phyloP scores from a whole-genome alignment of 35 echinoderm and acorn worm species.

The Ophioderma brevispina region DNA sequence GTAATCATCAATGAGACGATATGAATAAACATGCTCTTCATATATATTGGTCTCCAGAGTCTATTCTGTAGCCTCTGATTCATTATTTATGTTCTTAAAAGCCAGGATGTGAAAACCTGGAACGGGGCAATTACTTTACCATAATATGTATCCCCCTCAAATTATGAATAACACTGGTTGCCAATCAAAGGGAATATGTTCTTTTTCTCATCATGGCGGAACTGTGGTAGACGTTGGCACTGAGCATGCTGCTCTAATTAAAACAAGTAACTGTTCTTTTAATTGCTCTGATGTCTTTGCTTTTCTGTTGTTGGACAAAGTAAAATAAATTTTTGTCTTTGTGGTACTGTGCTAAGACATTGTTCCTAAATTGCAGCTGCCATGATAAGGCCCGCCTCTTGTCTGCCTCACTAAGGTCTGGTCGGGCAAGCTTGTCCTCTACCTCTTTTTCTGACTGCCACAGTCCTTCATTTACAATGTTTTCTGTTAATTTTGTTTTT shows the following conservation, averaged over 20 bases:
- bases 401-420: background rate
- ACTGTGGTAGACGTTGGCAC: background rate
- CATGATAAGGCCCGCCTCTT: background rate
- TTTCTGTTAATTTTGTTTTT: slow-evolving; percentile 20
- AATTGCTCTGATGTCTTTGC: slow-evolving; percentile 6
- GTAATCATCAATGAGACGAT: no score
- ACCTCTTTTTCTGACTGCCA: slow-evolving; percentile 39
- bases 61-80: no score
- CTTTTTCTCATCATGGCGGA: background rate
- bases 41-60: no score
- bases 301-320: background rate
- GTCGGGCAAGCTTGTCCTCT: background rate
- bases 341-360: slow-evolving; percentile 14
- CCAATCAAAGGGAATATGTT: no score
- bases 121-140: no score
- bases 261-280: background rate
- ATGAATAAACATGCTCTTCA: no score
- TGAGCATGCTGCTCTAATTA: background rate
- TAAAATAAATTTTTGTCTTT: background rate
- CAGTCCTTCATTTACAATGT: slow-evolving; percentile 16
- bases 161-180: no score
- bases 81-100: no score
- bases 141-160: no score
- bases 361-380: slow-evolving; percentile 8
- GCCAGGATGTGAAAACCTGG: no score